Conservation (phyloP, 2,797 vertebrate species). For the Columba guinea region DNA sequence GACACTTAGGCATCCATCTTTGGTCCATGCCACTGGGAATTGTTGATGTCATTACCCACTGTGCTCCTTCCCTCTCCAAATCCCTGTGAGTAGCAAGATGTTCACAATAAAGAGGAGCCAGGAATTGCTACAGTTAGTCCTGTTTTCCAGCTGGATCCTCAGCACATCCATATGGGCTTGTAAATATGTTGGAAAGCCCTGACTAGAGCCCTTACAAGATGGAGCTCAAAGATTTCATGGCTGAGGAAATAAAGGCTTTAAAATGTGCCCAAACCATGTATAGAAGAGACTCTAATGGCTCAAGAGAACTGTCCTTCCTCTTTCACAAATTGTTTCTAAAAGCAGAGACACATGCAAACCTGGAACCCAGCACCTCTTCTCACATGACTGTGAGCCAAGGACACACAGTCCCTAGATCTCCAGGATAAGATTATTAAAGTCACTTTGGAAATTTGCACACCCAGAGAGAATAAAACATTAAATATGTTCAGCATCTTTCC, state of each 20-base stretch:
- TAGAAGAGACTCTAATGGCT: conserved; percentile 5
- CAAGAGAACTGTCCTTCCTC: conserved; percentile 33
- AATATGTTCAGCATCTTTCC: neutral
- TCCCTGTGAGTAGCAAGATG: conserved; percentile 17
- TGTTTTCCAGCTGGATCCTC: conserved; percentile 50
- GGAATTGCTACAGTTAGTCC: conserved; percentile 46
- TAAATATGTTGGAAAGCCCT: conserved; percentile 69
- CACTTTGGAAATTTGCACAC: neutral
- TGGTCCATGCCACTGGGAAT: neutral
- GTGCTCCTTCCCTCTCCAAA: neutral
- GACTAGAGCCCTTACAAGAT: conserved; percentile 65
- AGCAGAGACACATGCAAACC: conserved; percentile 18
- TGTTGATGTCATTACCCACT: neutral
- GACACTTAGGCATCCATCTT: neutral
- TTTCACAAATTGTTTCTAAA: conserved; percentile 2
- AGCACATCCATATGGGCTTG: conserved; percentile 56
- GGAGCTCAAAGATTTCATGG: conserved; percentile 41
- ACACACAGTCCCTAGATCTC: neutral
- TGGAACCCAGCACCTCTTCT: neutral
- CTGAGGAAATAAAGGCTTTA: conserved; percentile 48
- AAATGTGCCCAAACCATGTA: neutral
- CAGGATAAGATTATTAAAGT: neutral
- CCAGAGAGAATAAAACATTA: neutral
- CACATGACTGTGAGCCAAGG: neutral
- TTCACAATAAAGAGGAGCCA: conserved; percentile 37